Conservation (phyloP, 1,140 invertebrate species). For the Coboldia fuscipes region DNA sequence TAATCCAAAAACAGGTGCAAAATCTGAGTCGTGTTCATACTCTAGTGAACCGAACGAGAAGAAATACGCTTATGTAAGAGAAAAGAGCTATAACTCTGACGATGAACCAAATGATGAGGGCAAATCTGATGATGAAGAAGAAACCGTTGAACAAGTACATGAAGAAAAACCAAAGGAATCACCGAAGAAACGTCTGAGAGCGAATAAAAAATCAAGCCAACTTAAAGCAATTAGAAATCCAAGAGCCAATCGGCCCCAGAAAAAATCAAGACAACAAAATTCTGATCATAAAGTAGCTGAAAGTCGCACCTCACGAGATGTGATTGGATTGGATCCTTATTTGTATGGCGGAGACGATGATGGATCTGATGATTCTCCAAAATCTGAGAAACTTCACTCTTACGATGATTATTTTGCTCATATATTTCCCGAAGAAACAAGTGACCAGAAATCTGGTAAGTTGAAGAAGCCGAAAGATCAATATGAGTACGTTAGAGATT, state of each 20-base stretch:
- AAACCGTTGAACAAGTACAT: slow-evolving; percentile 16
- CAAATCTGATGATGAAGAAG: slow-evolving; percentile 15
- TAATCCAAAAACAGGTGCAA: slow-evolving; percentile 40
- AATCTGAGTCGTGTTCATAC: slow-evolving; percentile 48
- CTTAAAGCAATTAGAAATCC: slow-evolving; percentile 16
- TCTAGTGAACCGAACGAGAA: slow-evolving; percentile 41
- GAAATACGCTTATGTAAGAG: slow-evolving; percentile 39
- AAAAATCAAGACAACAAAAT: slow-evolving; percentile 7
- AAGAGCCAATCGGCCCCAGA: slow-evolving; percentile 16
- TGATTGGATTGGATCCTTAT: not conserved
- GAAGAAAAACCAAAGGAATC: slow-evolving; percentile 1
- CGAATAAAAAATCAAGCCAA: not conserved
- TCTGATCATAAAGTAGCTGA: not conserved
- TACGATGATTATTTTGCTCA: slow-evolving; percentile 23
- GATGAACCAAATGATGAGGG: slow-evolving; percentile 26
- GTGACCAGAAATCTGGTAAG: too few relatives aligned
- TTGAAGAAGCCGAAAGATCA: slow-evolving; percentile 12
- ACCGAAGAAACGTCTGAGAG: not conserved
- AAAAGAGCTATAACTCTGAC: slow-evolving; percentile 31
- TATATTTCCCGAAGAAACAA: slow-evolving; percentile 23
- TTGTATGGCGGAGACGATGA: slow-evolving; percentile 3
- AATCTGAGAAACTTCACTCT: too few relatives aligned
- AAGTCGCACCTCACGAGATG: not conserved
- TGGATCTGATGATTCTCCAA: slow-evolving; percentile 16
- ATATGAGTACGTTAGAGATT: not conserved